Evolutionary conservation across 2,113 vertebrate species (phyloP).

Genomic region (Megaceryle torquata): DNA sequence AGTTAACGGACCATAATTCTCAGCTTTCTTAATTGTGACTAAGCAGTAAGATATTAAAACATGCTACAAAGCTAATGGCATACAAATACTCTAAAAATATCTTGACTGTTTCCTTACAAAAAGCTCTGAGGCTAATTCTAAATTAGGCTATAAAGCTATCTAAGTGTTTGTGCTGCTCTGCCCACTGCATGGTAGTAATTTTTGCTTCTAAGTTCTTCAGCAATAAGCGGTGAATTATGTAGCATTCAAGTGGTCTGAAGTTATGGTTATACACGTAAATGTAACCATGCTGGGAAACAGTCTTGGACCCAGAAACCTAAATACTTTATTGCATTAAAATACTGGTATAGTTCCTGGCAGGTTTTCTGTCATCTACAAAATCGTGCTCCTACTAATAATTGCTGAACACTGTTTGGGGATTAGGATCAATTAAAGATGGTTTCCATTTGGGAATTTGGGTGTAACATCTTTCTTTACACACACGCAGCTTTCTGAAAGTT

Average conservation of each 20-base stretch:
- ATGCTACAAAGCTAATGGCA: background rate
- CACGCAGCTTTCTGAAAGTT: background rate
- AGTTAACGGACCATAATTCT: background rate
- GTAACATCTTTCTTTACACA: background rate
- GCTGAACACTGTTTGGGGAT: background rate
- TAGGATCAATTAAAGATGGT: background rate
- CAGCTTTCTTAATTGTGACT: conserved; percentile 37
- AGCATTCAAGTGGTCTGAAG: background rate
- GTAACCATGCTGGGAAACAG: background rate
- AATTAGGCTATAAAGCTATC: conserved; percentile 27
- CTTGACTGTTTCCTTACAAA: background rate
- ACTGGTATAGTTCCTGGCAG: background rate
- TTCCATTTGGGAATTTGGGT: background rate
- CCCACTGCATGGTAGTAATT: background rate
- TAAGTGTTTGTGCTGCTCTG: background rate
- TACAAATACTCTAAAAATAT: conserved; percentile 50
- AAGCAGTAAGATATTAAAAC: conserved; percentile 32
- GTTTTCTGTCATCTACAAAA: background rate
- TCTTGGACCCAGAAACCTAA: background rate
- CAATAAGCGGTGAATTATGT: background rate
- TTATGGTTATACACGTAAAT: background rate
- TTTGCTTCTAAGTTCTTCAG: background rate
- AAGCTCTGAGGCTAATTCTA: conserved; percentile 23
- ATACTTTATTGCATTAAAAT: background rate
- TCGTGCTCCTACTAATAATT: background rate